These are phyloP conservation scores for Amphipyra berbera DNA, from an alignment of 2,888 invertebrate species.

Conservation along the genomic window DNA sequence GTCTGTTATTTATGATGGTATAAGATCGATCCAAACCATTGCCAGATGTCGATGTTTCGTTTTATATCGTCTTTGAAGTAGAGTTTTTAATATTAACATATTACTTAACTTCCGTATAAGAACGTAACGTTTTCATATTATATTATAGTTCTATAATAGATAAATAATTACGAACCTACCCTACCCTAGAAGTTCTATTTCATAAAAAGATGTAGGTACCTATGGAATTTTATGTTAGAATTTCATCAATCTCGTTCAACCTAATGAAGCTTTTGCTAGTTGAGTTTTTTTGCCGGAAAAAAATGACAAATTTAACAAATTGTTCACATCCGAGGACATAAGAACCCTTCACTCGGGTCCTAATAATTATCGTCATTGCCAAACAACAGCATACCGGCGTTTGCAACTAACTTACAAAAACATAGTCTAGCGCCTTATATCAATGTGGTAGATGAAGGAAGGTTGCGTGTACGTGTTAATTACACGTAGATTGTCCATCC, in stretches of 20 bases:
- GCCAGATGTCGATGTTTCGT: background rate
- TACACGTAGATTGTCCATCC: constrained; percentile 29
- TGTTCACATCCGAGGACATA: constrained; percentile 55
- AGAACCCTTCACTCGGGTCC: constrained; percentile 59
- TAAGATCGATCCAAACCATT: background rate
- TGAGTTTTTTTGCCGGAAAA: constrained; percentile 17
- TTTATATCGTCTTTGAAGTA: background rate
- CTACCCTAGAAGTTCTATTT: too few species aligned
- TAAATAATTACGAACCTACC: too few species aligned
- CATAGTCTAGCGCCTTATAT: constrained; percentile 12
- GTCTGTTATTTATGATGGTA: constrained; percentile 1
- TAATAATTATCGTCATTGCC: constrained; percentile 48
- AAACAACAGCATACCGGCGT: constrained; percentile 31
- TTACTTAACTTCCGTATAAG: too few species aligned
- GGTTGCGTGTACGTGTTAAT: constrained; percentile 31
- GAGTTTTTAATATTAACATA: too few species aligned
- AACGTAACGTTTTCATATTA: too few species aligned
- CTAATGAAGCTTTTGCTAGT: constrained; percentile 5
- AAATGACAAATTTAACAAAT: constrained; percentile 54
- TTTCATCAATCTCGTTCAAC: background rate
- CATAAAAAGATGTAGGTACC: background rate
- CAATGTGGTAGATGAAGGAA: constrained; percentile 19
- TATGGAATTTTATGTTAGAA: background rate
- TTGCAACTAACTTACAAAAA: constrained; percentile 36
- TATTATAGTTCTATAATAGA: too few species aligned